phyloP scores from a whole-genome alignment of 2,888 invertebrate species.

The Eretmocerus hayati region DNA sequence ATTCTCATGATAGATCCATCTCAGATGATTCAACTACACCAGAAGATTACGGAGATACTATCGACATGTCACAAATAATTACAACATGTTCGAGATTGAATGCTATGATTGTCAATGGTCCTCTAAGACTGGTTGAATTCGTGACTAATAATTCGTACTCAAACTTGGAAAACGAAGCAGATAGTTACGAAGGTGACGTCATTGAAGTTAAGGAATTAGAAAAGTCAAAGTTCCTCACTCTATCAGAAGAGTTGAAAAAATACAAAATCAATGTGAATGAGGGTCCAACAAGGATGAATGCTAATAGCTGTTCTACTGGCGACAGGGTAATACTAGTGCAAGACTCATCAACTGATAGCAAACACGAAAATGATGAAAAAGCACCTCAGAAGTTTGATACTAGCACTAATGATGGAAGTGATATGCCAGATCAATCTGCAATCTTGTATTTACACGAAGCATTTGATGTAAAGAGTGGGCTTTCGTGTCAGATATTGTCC shows the following conservation, averaged over 20 bases:
- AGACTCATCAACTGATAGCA: not conserved
- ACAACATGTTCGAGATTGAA: not conserved
- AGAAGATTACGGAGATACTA: too few species aligned
- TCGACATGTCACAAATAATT: not conserved
- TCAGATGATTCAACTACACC: too few species aligned
- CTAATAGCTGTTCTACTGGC: not conserved
- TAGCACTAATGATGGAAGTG: conserved; percentile 27
- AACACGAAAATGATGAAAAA: not conserved
- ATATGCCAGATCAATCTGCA: conserved; percentile 29
- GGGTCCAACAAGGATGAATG: not conserved
- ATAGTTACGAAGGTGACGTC: too few species aligned
- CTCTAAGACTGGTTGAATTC: too few species aligned
- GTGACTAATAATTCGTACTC: too few species aligned
- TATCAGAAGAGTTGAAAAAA: not conserved
- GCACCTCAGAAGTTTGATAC: conserved; percentile 18
- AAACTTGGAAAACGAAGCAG: too few species aligned
- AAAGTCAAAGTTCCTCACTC: too few species aligned
- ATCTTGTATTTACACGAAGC: conserved; percentile 29
- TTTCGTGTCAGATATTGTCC: conserved; percentile 18
- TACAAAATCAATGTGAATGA: not conserved
- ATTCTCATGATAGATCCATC: too few species aligned
- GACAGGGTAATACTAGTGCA: not conserved
- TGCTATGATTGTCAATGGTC: not conserved
- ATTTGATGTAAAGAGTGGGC: conserved; percentile 27
- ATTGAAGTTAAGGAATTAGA: too few species aligned